Base-by-base conservation (phyloP, 2,797 vertebrate species). In the Percopsis omiscomaycus region DNA sequence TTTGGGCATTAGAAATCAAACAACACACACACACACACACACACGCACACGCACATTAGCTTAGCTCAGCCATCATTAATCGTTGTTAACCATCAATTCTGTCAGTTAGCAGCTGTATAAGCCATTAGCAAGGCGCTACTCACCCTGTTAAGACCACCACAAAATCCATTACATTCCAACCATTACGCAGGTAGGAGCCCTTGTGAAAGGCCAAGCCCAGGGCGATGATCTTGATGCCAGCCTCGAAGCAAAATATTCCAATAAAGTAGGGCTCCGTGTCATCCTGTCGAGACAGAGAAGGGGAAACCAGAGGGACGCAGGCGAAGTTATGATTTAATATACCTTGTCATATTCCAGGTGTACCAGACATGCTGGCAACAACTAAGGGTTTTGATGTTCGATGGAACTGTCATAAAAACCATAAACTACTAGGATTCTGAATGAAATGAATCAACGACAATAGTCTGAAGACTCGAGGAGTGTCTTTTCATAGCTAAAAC, bases 121-220 rank as follows among this genome's bases (percentile, higher is more conserved):
- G 74, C 78, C 83, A 86, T 75, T 84, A 85, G 75, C 77, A 66
- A 51, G 52, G 52, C 30, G 57, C 65, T 81, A 88, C 96, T 93
- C 91, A 98, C 96, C 97, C 97, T 0, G 96, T 97, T 80, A 98
- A 92, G 71, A 97, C 97, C 61, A 98, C 96, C 22, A 98, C 96
- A 65, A 98, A 98, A 91, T 98, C 97, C 97, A 98, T 98, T 86
- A 98, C 95, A 0, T 98, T 98, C 96, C 96, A 98, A 71, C 96
- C 97, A 0, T 96, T 98, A 9, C 94, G 91, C 51, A 98, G 94
- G 86, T 98, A 98, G 70, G 96, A 96, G 80, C 92, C 97, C 92
- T 98, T 98, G 86, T 98, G 97, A 75, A 98, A 95, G 51, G 93
- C 96, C 76, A 98, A 98, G 75, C 97, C 97, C 85, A 96, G 89